phyloP scores from a whole-genome alignment of 2,113 vertebrate species.

The Psittacula cyanocephala region DNA sequence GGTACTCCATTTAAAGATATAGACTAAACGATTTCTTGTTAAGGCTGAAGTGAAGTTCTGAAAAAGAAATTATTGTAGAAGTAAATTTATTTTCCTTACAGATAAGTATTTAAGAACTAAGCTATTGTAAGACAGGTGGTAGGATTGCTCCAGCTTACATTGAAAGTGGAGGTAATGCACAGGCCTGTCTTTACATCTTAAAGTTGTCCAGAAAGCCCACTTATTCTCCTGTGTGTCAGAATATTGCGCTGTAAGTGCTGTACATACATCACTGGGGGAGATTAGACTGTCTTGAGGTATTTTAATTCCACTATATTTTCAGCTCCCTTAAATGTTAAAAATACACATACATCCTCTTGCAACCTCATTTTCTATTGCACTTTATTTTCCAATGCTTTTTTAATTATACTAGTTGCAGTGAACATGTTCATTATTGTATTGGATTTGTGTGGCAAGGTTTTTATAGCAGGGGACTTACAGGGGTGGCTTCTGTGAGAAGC shows the following conservation, averaged over 20 bases:
- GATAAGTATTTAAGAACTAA: neutral
- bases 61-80: neutral
- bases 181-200: neutral
- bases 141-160: neutral
- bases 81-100: neutral
- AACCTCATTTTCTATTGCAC: neutral
- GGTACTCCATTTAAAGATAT: neutral
- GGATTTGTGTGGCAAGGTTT: neutral
- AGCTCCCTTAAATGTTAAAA: neutral
- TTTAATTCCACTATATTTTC: conserved; percentile 16
- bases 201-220: neutral
- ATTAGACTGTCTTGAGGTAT: neutral
- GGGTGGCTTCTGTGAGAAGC: neutral
- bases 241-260: neutral
- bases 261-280: neutral
- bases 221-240: neutral
- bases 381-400: neutral
- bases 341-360: neutral
- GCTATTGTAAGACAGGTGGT: neutral
- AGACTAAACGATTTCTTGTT: neutral
- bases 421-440: neutral
- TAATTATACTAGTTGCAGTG: neutral
- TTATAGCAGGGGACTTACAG: neutral
- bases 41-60: neutral
- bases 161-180: neutral